phyloP scores from a whole-genome alignment of 2,888 invertebrate genomes.

The Pyrrhosoma nymphula region DNA sequence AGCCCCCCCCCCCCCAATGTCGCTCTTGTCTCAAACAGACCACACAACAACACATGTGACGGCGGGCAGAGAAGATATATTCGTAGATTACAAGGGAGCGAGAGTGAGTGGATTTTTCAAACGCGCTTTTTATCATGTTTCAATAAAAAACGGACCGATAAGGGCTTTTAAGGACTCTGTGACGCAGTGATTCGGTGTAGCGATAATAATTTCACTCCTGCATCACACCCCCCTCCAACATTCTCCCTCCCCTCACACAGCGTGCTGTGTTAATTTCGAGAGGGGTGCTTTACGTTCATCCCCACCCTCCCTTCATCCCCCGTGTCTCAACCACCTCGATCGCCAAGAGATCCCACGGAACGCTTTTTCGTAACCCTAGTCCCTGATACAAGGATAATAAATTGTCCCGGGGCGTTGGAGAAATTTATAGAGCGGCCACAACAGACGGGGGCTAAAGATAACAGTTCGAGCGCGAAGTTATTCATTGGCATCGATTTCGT shows the following conservation, averaged over 20 bases:
- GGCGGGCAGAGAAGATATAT: neutral
- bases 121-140: conserved; percentile 36
- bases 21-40: no score
- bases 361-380: neutral
- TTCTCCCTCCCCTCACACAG: no score
- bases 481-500: neutral
- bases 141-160: conserved; percentile 4
- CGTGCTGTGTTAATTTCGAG: no score
- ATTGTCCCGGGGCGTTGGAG: neutral
- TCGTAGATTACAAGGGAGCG: neutral
- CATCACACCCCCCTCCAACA: neutral
- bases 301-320: neutral
- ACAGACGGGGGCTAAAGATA: neutral
- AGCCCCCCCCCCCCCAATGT: no score
- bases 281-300: no score
- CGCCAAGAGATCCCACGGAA: neutral
- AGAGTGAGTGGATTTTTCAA: neutral
- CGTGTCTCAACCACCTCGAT: neutral
- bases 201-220: neutral
- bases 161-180: neutral
- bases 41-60: no score
- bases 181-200: conserved; percentile 26
- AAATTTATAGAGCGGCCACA: neutral
- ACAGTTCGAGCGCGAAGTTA: neutral
- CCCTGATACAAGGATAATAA: neutral